Percentiles rank a stretch among this genome's conserved stretches.
phyloP scores from a whole-genome alignment of 2,888 invertebrate genomes.

The Polydrusus pterygomalis region DNA sequence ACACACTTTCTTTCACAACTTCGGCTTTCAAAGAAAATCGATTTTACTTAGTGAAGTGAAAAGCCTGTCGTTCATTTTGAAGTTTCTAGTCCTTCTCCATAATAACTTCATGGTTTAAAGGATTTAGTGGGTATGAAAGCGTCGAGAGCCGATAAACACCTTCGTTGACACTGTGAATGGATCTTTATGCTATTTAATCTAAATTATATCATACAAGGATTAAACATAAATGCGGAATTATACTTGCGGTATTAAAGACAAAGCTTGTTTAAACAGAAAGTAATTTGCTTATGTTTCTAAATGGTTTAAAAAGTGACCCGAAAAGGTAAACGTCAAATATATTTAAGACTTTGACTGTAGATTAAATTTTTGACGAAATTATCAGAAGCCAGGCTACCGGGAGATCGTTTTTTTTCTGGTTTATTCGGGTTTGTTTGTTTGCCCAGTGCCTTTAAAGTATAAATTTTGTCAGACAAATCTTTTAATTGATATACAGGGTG shows the following conservation, averaged over 20 bases:
- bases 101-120: constrained; percentile 49
- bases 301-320: not conserved
- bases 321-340: too few relatives aligned
- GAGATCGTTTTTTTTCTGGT: too few relatives aligned
- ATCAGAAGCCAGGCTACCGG: too few relatives aligned
- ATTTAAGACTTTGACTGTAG: too few relatives aligned
- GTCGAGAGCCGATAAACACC: constrained; percentile 48
- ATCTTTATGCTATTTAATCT: constrained; percentile 44
- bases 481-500: too few relatives aligned
- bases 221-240: constrained; percentile 27
- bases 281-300: not conserved
- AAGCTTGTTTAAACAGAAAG: constrained; percentile 3
- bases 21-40: constrained; percentile 40
- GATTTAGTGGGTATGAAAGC: constrained; percentile 47
- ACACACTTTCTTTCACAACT: constrained; percentile 24
- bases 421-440: too few relatives aligned
- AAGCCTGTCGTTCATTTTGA: constrained; percentile 46
- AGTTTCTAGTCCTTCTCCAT: constrained; percentile 48
- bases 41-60: constrained; percentile 43
- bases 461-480: too few relatives aligned
- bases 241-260: constrained; percentile 8
- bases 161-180: constrained; percentile 41
- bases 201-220: constrained; percentile 42
- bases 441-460: too few relatives aligned
- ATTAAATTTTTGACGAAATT: too few relatives aligned